phyloP scores from a whole-genome alignment of 2,797 vertebrate species.

The Limnodromus scolopaceus region DNA sequence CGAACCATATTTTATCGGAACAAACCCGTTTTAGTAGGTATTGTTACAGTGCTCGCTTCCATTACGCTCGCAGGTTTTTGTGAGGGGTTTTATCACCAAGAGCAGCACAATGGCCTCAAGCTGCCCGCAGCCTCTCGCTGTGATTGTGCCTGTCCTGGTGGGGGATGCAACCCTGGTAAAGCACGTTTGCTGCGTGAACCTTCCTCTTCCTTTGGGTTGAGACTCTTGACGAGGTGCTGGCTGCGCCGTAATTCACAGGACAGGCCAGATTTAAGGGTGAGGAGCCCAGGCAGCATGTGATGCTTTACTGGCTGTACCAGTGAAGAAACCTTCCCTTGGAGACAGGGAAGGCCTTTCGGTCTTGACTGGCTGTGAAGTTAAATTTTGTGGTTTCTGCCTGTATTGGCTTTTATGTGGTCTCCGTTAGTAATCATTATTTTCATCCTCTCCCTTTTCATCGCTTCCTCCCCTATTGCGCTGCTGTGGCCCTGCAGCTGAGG shows the following conservation, averaged over 20 bases:
- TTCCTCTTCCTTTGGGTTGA: background rate
- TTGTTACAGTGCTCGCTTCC: background rate
- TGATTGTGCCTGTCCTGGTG: background rate
- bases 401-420: background rate
- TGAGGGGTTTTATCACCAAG: background rate
- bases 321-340: background rate
- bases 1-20: background rate
- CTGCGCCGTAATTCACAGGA: background rate
- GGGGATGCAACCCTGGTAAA: background rate
- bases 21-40: background rate
- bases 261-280: background rate
- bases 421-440: background rate
- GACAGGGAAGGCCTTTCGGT: background rate
- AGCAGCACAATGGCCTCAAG: background rate
- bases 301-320: background rate
- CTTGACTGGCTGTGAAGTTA: background rate
- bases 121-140: background rate
- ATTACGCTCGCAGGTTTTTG: background rate
- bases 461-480: background rate
- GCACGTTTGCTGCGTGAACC: background rate
- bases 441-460: background rate
- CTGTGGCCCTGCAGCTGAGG: background rate
- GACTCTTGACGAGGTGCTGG: background rate
- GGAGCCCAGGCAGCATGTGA: background rate
- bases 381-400: background rate